phyloP scores from a whole-genome alignment of 2,797 vertebrate species.

The Esox lucius region DNA sequence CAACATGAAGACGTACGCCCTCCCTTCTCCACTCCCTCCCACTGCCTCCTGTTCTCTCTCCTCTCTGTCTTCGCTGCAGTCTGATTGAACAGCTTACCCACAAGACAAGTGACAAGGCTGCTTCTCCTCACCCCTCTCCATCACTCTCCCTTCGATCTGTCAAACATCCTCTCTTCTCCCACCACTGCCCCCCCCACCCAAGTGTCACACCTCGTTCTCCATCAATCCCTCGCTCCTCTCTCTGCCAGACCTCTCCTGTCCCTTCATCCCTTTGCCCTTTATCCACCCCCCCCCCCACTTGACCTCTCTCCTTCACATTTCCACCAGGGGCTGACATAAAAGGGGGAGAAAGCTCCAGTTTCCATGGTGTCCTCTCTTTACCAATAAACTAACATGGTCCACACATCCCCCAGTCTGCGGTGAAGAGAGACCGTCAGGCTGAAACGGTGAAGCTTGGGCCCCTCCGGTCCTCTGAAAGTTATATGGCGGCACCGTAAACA shows the following conservation, averaged over 20 bases:
- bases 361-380: too few species aligned
- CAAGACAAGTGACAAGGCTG: background rate
- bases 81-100: slow-evolving; percentile 1
- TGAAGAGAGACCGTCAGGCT: too few species aligned
- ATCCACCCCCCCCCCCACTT: background rate
- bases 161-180: background rate
- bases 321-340: too few species aligned
- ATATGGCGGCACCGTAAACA: too few species aligned
- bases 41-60: background rate
- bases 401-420: too few species aligned
- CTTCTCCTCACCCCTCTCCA: background rate
- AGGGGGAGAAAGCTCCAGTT: too few species aligned
- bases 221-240: background rate
- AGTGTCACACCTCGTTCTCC: background rate
- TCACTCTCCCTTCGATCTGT: background rate
- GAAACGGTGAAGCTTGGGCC: too few species aligned
- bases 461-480: too few species aligned
- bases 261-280: background rate
- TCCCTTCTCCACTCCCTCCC: background rate
- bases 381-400: too few species aligned
- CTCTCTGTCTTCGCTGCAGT: background rate
- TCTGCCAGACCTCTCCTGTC: too few species aligned
- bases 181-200: background rate
- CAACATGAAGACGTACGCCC: background rate
- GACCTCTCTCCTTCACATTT: background rate